These are phyloP conservation scores for Tadarida brasiliensis DNA, from an alignment of 2,797 vertebrate genomes.

Conservation along the genomic window DNA sequence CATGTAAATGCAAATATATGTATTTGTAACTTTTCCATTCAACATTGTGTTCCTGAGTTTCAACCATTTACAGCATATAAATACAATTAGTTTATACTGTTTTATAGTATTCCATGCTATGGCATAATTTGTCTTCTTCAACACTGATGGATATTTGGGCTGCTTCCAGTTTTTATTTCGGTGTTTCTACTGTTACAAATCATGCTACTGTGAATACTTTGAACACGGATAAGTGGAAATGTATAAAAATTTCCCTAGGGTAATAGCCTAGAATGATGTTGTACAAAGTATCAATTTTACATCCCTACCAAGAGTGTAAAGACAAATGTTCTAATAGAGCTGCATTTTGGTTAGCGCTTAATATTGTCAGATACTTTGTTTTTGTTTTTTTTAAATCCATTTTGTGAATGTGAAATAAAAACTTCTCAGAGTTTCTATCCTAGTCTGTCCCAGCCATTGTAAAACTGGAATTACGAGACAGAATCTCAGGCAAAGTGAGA, in stretches of 20 bases:
- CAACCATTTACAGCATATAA: neutral
- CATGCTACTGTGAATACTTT: neutral
- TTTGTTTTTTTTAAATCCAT: neutral
- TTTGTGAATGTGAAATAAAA: slow-evolving; percentile 25
- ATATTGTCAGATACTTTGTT: neutral
- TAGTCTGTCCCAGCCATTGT: neutral
- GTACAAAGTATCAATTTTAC: neutral
- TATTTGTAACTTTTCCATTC: neutral
- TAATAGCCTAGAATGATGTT: neutral
- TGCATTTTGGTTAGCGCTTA: neutral
- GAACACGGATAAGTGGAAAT: neutral
- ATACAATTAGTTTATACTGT: neutral
- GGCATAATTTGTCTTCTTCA: neutral
- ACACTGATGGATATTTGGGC: neutral
- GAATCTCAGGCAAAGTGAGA: slow-evolving; percentile 34
- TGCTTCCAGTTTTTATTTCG: neutral
- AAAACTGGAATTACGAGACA: slow-evolving; percentile 7
- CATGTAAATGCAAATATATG: neutral
- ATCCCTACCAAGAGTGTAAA: neutral
- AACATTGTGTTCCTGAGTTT: neutral
- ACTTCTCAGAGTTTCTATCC: neutral
- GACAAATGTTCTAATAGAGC: neutral
- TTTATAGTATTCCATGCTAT: neutral
- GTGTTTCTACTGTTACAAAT: neutral
- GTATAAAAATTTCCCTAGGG: neutral